phyloP scores from a whole-genome alignment of 2,113 vertebrate genomes.

The Tympanuchus pallidicinctus region DNA sequence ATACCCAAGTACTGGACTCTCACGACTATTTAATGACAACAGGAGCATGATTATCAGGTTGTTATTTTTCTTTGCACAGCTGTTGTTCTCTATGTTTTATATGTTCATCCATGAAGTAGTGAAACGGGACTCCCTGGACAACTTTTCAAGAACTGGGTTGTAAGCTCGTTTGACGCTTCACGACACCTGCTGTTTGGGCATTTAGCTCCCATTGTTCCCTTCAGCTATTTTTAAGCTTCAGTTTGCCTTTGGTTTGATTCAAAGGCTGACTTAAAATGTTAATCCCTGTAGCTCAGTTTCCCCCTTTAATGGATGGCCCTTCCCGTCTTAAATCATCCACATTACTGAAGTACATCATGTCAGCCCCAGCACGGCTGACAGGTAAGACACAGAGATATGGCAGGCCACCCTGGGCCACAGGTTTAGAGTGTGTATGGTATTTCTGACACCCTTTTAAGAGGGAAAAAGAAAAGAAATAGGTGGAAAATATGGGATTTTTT shows the following conservation, averaged over 20 bases:
- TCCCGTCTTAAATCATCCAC: neutral
- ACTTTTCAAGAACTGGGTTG: slow-evolving; percentile 29
- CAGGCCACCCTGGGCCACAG: slow-evolving; percentile 41
- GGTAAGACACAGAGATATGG: slow-evolving; percentile 10
- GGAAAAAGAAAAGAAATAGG: neutral
- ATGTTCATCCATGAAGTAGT: neutral
- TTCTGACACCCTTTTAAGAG: slow-evolving; percentile 50
- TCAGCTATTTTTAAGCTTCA: neutral
- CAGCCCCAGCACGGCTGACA: slow-evolving; percentile 37
- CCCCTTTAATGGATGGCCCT: slow-evolving; percentile 10
- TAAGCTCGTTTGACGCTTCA: neutral
- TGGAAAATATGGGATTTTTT: slow-evolving; percentile 30
- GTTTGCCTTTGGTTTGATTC: neutral
- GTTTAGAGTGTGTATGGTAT: neutral
- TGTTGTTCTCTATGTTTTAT: slow-evolving; percentile 49
- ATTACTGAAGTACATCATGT: neutral
- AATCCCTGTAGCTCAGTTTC: neutral
- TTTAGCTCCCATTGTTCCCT: neutral
- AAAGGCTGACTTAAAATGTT: slow-evolving; percentile 24
- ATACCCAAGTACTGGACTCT: slow-evolving; percentile 37
- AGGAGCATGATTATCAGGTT: slow-evolving; percentile 60
- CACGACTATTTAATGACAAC: slow-evolving; percentile 52
- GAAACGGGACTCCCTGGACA: slow-evolving; percentile 41
- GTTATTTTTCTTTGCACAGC: slow-evolving; percentile 69
- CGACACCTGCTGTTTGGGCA: slow-evolving; percentile 2